Percentiles rank a stretch among this genome's conserved stretches.
These are phyloP conservation scores for Phalacrocorax carbo DNA, from an alignment of 2,113 vertebrate species.

Conservation along the genomic window DNA sequence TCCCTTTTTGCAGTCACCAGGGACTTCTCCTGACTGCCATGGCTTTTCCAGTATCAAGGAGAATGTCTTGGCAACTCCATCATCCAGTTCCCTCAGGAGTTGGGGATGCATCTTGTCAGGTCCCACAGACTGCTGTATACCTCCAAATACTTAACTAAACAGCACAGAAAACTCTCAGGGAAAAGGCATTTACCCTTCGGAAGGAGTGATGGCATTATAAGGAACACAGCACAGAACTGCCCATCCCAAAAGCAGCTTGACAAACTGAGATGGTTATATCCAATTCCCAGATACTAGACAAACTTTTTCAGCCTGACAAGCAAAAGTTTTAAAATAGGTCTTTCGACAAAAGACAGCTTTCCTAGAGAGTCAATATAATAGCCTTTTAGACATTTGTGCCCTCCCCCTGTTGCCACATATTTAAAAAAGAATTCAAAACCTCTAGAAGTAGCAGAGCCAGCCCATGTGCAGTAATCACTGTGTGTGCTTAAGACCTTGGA, in stretches of 20 bases:
- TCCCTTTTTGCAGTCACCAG: too few species aligned
- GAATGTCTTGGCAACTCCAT: too few species aligned
- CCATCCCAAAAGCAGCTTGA: background rate
- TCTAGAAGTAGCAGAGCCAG: background rate
- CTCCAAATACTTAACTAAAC: background rate
- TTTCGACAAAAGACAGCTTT: background rate
- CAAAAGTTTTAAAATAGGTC: background rate
- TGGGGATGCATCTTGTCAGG: too few species aligned
- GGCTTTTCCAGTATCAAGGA: too few species aligned
- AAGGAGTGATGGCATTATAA: background rate
- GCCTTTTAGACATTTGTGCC: background rate
- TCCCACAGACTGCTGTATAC: background rate
- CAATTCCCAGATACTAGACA: background rate
- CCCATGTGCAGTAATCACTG: background rate
- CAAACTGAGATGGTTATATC: background rate
- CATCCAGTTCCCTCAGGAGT: too few species aligned
- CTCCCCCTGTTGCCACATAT: background rate
- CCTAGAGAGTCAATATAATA: background rate
- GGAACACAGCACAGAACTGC: background rate
- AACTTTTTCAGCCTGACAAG: background rate
- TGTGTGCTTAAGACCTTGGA: background rate
- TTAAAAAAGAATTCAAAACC: background rate
- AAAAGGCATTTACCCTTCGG: background rate
- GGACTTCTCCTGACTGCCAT: too few species aligned
- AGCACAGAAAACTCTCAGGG: background rate